phyloP scores from a whole-genome alignment of 2,797 vertebrate genomes.

The Rachycentron canadum region DNA sequence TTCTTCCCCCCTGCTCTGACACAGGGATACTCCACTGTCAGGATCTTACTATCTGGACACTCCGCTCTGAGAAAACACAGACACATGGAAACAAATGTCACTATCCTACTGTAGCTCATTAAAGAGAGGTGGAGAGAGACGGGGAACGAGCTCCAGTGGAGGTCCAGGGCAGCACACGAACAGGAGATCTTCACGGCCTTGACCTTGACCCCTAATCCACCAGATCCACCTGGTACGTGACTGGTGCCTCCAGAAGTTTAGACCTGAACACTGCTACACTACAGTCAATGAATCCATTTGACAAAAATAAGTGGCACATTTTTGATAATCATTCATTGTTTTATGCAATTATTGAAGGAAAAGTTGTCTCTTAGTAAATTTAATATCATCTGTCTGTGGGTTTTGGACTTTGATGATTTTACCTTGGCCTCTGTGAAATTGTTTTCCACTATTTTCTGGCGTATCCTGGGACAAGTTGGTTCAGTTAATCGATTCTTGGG shows the following conservation, averaged over 20 bases:
- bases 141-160: neutral
- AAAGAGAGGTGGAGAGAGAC: neutral
- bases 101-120: neutral
- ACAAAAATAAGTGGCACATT: neutral
- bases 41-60: slow-evolving; percentile 85
- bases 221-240: neutral
- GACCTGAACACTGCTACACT: neutral
- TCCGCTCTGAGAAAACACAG: slow-evolving; percentile 67
- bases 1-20: slow-evolving; percentile 80
- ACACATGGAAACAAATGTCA: neutral
- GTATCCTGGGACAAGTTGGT: neutral
- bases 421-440: too few relatives aligned
- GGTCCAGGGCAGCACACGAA: neutral
- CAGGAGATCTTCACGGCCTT: neutral
- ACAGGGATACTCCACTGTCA: slow-evolving; percentile 86
- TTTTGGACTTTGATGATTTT: neutral
- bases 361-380: too few relatives aligned
- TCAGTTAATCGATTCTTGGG: neutral
- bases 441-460: neutral
- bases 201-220: neutral
- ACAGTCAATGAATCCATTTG: neutral
- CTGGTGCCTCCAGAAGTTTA: neutral
- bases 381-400: neutral
- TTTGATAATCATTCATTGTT: too few relatives aligned
- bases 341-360: too few relatives aligned